Evolutionary conservation across 2,888 invertebrate genomes (phyloP), one percentile per base, ranked within the genome.

Genomic region (Sinelater perroti): DNA sequence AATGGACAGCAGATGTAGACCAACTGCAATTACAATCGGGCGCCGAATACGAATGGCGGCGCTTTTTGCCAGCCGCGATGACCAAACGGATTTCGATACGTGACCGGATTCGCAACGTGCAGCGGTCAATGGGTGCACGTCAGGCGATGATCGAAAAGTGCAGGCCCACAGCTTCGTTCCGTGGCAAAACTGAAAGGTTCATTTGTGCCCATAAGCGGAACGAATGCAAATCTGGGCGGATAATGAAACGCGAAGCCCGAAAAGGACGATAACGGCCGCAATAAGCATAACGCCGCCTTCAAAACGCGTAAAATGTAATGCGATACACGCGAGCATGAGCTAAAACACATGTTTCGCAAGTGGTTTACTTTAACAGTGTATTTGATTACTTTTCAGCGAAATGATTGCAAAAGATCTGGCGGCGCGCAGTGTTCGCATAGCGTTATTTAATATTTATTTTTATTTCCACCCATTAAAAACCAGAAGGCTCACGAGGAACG

Each of bases 71-170:
- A 18, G 17, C 51, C 40, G 31, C 21, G 17, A 40, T 18, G 17
- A 40, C 40, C 13, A 13, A 56, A 56, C 56, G 56, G 56, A 33
- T 50, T 38, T 44, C 20, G 18, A 14, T 49, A 51, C 56, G 56
- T 56, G 56, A 56, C 24, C 26, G 16, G 50, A 50, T 44, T 50
- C 20, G 13, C n/a, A 40, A 40, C 6, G 14, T 24, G 14, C 14
- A 40, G 38, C 38, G 21, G 21, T 40, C 38, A 24, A 40, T 40
- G 6, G n/a, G n/a, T n/a, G n/a, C n/a, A n/a, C n/a, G n/a, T n/a
- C n/a, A n/a, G n/a, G n/a, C n/a, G n/a, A n/a, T n/a, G n/a, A n/a
- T n/a, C n/a, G n/a, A n/a, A n/a, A n/a, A n/a, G n/a, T n/a, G n/a
- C n/a, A n/a, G n/a, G n/a, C n/a, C n/a, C n/a, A n/a, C n/a, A n/a